These are phyloP conservation scores for Drosophila prolongata DNA, from an alignment of 2,888 invertebrate species.

Conservation along the genomic window DNA sequence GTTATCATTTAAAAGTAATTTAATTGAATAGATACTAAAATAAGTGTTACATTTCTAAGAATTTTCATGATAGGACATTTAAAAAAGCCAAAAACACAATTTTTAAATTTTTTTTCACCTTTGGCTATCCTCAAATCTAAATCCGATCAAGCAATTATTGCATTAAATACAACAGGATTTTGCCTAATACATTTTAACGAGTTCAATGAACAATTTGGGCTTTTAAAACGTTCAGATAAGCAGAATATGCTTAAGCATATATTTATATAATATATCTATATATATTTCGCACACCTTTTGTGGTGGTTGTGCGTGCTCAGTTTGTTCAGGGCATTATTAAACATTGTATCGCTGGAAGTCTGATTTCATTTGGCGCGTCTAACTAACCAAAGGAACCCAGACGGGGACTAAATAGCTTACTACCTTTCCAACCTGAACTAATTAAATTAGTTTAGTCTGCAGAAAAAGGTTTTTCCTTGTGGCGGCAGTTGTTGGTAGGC, in stretches of 20 bases:
- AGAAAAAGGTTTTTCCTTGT: constrained; percentile 52
- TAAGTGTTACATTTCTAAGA: too few relatives aligned
- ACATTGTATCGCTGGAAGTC: constrained; percentile 57
- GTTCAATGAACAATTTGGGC: too few relatives aligned
- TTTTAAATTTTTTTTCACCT: too few relatives aligned
- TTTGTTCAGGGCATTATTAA: constrained; percentile 40
- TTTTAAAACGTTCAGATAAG: too few relatives aligned
- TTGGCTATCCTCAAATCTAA: too few relatives aligned
- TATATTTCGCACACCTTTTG: constrained; percentile 26
- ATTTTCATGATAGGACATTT: too few relatives aligned
- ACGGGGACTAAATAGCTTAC: constrained; percentile 21
- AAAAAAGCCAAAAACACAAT: too few relatives aligned
- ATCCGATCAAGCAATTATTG: too few relatives aligned
- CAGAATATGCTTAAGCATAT: neutral
- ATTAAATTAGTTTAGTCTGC: constrained; percentile 68
- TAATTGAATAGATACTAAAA: too few relatives aligned
- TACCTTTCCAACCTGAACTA: constrained; percentile 49
- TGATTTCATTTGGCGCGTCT: constrained; percentile 58
- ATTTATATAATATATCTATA: neutral
- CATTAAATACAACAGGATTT: too few relatives aligned
- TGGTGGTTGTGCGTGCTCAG: neutral
- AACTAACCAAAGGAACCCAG: constrained; percentile 25
- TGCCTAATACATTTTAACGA: too few relatives aligned
- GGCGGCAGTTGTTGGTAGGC: constrained; percentile 16
- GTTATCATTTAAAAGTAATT: too few relatives aligned